Conservation (phyloP, 2,888 invertebrate species). For the Ichneumoninae sp. region DNA sequence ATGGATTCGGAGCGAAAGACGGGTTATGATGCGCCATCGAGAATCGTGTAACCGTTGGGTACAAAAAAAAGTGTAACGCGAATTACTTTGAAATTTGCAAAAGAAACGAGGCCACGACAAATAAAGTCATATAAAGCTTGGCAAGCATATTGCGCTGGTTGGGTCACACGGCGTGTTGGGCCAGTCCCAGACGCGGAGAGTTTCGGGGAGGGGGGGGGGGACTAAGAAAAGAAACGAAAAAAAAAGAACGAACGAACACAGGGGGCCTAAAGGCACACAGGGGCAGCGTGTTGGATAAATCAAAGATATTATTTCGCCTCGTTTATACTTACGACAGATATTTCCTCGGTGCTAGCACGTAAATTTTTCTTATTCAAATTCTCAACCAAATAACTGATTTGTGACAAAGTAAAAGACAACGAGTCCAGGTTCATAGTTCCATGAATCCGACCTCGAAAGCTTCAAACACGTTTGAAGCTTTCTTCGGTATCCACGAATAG, state of each 20-base stretch:
- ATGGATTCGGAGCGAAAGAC: neutral
- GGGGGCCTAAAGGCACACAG: constrained; percentile 2
- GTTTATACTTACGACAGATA: constrained; percentile 91
- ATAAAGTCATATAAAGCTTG: constrained; percentile 63
- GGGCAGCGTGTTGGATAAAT: neutral
- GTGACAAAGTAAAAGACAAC: constrained; percentile 99
- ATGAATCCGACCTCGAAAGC: constrained; percentile 96
- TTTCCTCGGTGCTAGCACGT: constrained; percentile 94
- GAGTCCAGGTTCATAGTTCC: constrained; percentile 99
- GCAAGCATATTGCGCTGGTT: constrained; percentile 74
- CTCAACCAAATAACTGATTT: constrained; percentile 98
- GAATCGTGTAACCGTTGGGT: neutral
- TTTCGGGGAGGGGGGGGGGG: constrained; percentile 35
- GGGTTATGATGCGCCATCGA: constrained; percentile 19
- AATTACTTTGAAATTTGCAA: constrained; percentile 19
- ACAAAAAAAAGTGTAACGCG: constrained; percentile 6
- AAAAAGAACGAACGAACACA: constrained; percentile 47
- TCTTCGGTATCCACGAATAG: constrained; percentile 91
- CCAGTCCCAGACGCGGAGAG: constrained; percentile 46
- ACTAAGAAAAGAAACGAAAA: constrained; percentile 36
- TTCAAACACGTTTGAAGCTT: constrained; percentile 97
- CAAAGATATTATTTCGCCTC: constrained; percentile 49
- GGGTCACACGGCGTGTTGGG: constrained; percentile 67
- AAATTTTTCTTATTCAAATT: constrained; percentile 98
- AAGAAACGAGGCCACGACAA: constrained; percentile 39